These are phyloP conservation scores for Catharus fuscescens DNA, from an alignment of 2,113 vertebrate species.

Conservation along the genomic window DNA sequence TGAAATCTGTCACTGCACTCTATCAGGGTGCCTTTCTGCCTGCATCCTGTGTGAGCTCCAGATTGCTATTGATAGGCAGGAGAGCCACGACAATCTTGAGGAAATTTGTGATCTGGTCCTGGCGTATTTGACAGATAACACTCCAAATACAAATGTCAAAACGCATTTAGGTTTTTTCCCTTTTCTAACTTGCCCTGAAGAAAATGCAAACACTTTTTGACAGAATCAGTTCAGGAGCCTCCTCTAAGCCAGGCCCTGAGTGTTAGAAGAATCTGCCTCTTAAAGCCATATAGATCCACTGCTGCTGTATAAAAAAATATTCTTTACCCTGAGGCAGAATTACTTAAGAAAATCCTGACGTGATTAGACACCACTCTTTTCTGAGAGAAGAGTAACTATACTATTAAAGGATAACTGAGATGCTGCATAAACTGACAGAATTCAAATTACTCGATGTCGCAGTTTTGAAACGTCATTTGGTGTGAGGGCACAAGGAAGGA, in stretches of 20 bases:
- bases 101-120: conserved; percentile 54
- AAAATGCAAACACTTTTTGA: conserved; percentile 78
- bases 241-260: conserved; percentile 75
- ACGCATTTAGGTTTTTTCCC: conserved; percentile 70
- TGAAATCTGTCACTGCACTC: background rate
- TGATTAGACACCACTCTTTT: conserved; percentile 50
- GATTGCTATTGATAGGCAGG: conserved; percentile 39
- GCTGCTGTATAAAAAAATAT: conserved; percentile 31
- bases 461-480: background rate
- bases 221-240: conserved; percentile 81
- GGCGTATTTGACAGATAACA: conserved; percentile 67
- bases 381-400: conserved; percentile 20
- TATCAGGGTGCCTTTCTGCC: background rate
- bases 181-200: conserved; percentile 51
- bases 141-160: conserved; percentile 73
- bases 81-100: background rate
- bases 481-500: background rate
- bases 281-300: conserved; percentile 62
- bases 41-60: background rate
- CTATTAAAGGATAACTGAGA: conserved; percentile 52
- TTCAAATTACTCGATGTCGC: background rate
- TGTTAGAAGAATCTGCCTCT: conserved; percentile 64
- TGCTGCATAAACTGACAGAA: background rate
- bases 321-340: conserved; percentile 36
- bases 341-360: conserved; percentile 66